Evolutionary conservation across 2,888 invertebrate species (phyloP), one percentile per base, ranked within the genome.

Genomic region (Lamellibrachia columna): DNA sequence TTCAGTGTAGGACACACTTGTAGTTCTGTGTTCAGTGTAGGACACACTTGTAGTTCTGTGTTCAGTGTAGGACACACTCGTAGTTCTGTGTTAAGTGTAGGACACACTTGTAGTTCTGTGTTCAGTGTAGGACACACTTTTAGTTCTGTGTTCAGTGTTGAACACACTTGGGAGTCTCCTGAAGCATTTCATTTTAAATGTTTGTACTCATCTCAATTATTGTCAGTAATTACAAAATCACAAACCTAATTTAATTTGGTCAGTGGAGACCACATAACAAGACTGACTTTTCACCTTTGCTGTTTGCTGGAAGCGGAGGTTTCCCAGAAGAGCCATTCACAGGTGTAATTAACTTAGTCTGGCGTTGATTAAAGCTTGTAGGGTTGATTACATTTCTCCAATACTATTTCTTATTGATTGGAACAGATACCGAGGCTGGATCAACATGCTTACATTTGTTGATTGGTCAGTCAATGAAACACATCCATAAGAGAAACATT

Each of bases 381-480:
- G 75, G 75, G n/a, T n/a, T 75, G 75, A 75, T 75, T 75, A n/a
- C 75, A 75, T 75, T 75, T n/a, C 75, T 75, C 75, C 22, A 75
- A 15, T 75, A 22, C 22, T 11, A n/a, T 75, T 11, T 75, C 75
- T 4, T 75, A 75, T 15, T 75, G 75, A 75, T 75, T 75, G 22
- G 6, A 6, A 75, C 9, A n/a, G 75, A 75, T n/a, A 11, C 0
- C 1, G 15, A 22, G 75, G 3, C 15, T 3, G n/a, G 22, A 75
- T 75, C 75, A 75, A 75, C 75, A 75, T 6, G 75, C 6, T 11
- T 15, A 75, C 75, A 75, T 75, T 75, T 75, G 15, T 22, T 22
- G 22, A n/a, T n/a, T 75, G 75, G 22, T 75, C 75, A 75, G 1
- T 3, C 22, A n/a, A 15, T 75, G 75, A n/a, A 75, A 75, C 15